Conservation (phyloP, 2,888 invertebrate species). For the Dynastes grantii region DNA sequence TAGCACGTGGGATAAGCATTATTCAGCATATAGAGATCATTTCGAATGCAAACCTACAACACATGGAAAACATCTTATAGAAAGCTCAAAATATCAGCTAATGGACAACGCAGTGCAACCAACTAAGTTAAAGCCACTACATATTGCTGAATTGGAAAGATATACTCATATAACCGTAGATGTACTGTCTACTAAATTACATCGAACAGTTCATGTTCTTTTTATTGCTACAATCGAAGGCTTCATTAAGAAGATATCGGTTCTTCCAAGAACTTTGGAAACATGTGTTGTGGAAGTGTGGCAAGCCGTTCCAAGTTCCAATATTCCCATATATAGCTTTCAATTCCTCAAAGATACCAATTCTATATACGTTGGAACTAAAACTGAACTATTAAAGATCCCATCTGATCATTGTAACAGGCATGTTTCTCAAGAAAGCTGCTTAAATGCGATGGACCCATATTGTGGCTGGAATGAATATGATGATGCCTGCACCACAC, state of each 20-base stretch:
- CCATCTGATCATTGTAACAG: constrained; percentile 86
- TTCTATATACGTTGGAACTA: constrained; percentile 85
- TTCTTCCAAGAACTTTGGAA: constrained; percentile 79
- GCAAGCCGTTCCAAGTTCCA: constrained; percentile 77
- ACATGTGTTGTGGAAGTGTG: constrained; percentile 91
- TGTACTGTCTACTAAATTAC: constrained; percentile 81
- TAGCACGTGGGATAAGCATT: constrained; percentile 84
- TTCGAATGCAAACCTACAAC: constrained; percentile 75
- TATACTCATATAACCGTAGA: constrained; percentile 89
- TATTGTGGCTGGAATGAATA: constrained; percentile 95
- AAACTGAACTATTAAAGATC: constrained; percentile 79
- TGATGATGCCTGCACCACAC: constrained; percentile 80
- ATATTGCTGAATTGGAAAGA: constrained; percentile 80
- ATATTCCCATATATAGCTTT: constrained; percentile 77
- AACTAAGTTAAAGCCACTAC: constrained; percentile 79
- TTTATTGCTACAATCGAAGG: constrained; percentile 87
- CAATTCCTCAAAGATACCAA: constrained; percentile 88
- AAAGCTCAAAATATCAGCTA: constrained; percentile 85
- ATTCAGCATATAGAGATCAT: constrained; percentile 74
- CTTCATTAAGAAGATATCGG: constrained; percentile 85
- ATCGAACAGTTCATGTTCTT: constrained; percentile 81
- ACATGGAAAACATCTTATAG: constrained; percentile 69
- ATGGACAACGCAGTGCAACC: constrained; percentile 92
- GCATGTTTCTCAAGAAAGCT: constrained; percentile 80
- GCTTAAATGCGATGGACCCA: constrained; percentile 90